Base-by-base conservation (phyloP, 1,140 invertebrate species). In the Heliconius melpomene region DNA sequence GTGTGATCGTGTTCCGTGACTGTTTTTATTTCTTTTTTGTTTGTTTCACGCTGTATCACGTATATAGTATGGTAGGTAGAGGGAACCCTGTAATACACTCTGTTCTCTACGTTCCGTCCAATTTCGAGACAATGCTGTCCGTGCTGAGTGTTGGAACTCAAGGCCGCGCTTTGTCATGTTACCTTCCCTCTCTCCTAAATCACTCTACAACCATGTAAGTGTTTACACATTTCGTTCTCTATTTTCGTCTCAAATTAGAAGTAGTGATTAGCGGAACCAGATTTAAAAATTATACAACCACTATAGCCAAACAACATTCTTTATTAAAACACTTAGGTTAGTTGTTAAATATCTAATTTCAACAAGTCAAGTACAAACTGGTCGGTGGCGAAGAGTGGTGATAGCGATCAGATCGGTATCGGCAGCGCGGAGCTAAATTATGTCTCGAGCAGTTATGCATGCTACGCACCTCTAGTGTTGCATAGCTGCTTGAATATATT, bases 391-490 rank as follows among this genome's bases (percentile, higher is more conserved):
- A 78, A 80, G 75, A 82, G 72, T 82, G 79, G 74, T n/a, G 83
- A 84, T 84, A 82, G 79, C 77, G 73, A 84, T 84, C 83, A 66
- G 80, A 82, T 84, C 72, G 79, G 52, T 80, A 82, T 82, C 78
- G 72, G 38, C 72, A 38, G 79, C 76, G 76, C 80, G 79, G 78
- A 76, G 80, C 81, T 84, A 84, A 82, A 82, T 80, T 84, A 82
- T 82, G 78, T 82, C 79, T 75, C 71, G 50, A 77, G 73, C 74
- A 77, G 78, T 84, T 80, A 84, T 71, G 20, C 32, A 70, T 76
- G 77, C 71, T 74, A 78, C 72, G 40, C 79, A 9, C 18, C 50
- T 52, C 18, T 52, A 20, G 50, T 66, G 40, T 66, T 76, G 74
- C 74, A 76, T 50, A 76, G 36, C 6, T 29, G 60, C 16, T 66